A percentile compares a stretch with the other conserved stretches of the same genome.
These are phyloP conservation scores for Propsilocerus akamusi DNA, from an alignment of 1,140 invertebrate species.

Conservation along the genomic window DNA sequence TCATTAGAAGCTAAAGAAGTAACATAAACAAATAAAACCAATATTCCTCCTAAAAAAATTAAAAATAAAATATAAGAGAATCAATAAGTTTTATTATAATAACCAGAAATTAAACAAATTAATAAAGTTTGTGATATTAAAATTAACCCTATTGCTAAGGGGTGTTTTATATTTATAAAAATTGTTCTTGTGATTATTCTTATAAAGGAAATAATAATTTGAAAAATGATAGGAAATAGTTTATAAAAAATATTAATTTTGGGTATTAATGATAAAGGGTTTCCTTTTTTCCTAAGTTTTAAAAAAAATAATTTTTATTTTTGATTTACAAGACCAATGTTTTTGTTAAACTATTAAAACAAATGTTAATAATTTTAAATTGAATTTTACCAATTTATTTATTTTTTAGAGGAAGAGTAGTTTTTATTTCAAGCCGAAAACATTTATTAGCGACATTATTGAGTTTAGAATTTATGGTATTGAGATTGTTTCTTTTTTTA, in stretches of 20 bases:
- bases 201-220: constrained; percentile 21
- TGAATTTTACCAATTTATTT: constrained; percentile 22
- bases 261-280: constrained; percentile 33
- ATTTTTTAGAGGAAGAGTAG: constrained; percentile 21
- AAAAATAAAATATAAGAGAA: constrained; percentile 30
- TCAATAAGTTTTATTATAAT: constrained; percentile 25
- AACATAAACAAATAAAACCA: constrained; percentile 35
- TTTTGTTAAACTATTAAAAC: constrained; percentile 38
- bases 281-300: constrained; percentile 31
- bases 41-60: constrained; percentile 31
- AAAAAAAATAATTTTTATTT: constrained; percentile 28
- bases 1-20: constrained; percentile 31
- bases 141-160: constrained; percentile 27
- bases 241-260: constrained; percentile 36
- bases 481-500: constrained; percentile 28
- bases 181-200: constrained; percentile 18
- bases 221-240: constrained; percentile 28
- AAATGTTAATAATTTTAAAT: constrained; percentile 23
- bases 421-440: constrained; percentile 29
- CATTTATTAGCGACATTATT: constrained; percentile 29
- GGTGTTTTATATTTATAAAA: constrained; percentile 27
- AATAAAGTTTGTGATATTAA: constrained; percentile 27
- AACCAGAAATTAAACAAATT: constrained; percentile 20
- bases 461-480: constrained; percentile 33
- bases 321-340: constrained; percentile 37